Evolutionary conservation across 2,113 vertebrate genomes (phyloP), one percentile per base, ranked within the genome.

Genomic region (Rhegmatorhina hoffmannsi): DNA sequence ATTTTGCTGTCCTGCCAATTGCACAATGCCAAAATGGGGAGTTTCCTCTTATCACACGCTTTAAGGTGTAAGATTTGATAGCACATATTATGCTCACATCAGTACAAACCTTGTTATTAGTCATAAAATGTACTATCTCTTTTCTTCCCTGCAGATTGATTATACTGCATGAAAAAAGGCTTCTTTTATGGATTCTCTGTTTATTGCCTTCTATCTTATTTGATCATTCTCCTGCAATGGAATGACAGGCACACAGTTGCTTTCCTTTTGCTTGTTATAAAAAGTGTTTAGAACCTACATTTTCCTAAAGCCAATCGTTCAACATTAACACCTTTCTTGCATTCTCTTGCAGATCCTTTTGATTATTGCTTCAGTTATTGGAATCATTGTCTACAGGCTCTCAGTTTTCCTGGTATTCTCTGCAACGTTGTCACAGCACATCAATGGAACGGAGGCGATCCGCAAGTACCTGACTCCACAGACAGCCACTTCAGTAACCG

Each of bases 381-480:
- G 98, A 70, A 98, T 99, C 95, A 99, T 98, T 49, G 98, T 99
- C 76, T 99, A 99, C 95, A 98, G 99, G 43, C 98, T 99, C 47
- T 99, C 99, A 0, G 98, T 98, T 63, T 99, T 99, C 94, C 97
- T 99, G 43, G 96, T 98, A 21, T 99, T 99, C 96, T 99, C 99
- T 43, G 46, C 97, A 20, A 96, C 79, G 6, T 77, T 99, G 53
- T 92, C 98, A 26, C 60, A 94, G 55, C 97, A 97, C 87, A 72
- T 98, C 55, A 98, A 96, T 33, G 97, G 97, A 43, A 96, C 98
- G 5, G 98, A 99, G 87, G 97, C 98, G 0, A 89, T 99, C 81
- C 98, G 98, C 97, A 99, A 99, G 95, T 99, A 99, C 36, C 96
- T 99, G 97, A 99, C 99, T 6, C 99, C 99, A 0, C 99, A 99